Conservation (phyloP, 2,797 vertebrate genomes). For the Mus caroli region DNA sequence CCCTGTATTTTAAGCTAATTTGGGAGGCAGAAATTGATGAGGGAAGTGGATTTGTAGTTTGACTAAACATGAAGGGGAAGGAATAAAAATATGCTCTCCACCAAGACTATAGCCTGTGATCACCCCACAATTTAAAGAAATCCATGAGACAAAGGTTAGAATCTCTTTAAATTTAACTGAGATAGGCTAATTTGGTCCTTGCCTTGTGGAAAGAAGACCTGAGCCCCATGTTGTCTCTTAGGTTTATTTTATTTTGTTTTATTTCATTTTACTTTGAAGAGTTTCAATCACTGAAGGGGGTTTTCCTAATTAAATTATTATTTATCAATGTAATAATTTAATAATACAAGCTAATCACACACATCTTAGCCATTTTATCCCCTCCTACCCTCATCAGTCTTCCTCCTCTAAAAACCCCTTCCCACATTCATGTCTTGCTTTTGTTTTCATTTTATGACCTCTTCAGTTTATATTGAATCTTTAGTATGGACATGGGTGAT, state of each 20-base stretch:
- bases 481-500: background rate
- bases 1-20: background rate
- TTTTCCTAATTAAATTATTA: background rate
- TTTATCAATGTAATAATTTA: background rate
- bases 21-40: background rate
- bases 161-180: background rate
- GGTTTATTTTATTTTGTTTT: background rate
- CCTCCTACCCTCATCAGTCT: background rate
- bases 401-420: background rate
- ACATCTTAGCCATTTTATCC: background rate
- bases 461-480: background rate
- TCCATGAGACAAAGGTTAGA: background rate
- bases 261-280: background rate
- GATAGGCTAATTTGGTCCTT: background rate
- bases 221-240: background rate
- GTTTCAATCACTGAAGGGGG: background rate
- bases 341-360: background rate
- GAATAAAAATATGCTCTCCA: background rate
- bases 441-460: background rate
- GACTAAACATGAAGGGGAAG: too few species aligned
- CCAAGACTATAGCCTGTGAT: background rate
- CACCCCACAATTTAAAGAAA: background rate
- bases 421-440: background rate
- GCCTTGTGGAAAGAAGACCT: background rate
- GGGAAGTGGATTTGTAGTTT: background rate